These are phyloP conservation scores for Paracyclopina nana DNA, from an alignment of 1,140 invertebrate species.

Conservation along the genomic window DNA sequence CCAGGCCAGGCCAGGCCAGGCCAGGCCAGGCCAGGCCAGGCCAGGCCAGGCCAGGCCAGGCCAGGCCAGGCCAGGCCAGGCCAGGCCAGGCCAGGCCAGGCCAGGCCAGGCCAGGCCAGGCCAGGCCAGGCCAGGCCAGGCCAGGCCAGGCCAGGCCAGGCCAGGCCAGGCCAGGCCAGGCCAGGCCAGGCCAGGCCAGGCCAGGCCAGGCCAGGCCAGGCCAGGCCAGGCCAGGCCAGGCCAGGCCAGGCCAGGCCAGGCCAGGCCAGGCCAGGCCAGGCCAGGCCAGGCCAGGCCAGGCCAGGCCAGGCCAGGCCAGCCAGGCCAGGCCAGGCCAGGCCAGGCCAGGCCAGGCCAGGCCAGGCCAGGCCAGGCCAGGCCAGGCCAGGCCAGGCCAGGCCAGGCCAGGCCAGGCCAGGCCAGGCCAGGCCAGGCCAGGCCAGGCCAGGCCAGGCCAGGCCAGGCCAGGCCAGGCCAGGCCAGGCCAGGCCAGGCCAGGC, in stretches of 20 bases:
- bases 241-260: conserved; percentile 21
- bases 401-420: conserved; percentile 20
- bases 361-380: conserved; percentile 21
- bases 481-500: conserved; percentile 21
- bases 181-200: conserved; percentile 20
- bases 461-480: conserved; percentile 21
- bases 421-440: conserved; percentile 20
- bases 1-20: conserved; percentile 18
- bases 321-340: too few relatives aligned
- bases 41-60: conserved; percentile 20
- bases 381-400: conserved; percentile 18
- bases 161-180: conserved; percentile 20
- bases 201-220: conserved; percentile 20
- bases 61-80: conserved; percentile 19
- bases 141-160: conserved; percentile 19
- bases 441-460: conserved; percentile 20
- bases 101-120: conserved; percentile 19
- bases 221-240: conserved; percentile 21
- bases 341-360: conserved; percentile 21
- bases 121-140: conserved; percentile 17
- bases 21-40: conserved; percentile 20
- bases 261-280: conserved; percentile 21
- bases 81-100: conserved; percentile 21
- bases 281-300: conserved; percentile 21
- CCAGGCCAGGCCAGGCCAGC: too few relatives aligned